Evolutionary conservation across 1,140 invertebrate species (phyloP), one percentile per base, ranked within the genome.

Genomic region (Nebria ingens): DNA sequence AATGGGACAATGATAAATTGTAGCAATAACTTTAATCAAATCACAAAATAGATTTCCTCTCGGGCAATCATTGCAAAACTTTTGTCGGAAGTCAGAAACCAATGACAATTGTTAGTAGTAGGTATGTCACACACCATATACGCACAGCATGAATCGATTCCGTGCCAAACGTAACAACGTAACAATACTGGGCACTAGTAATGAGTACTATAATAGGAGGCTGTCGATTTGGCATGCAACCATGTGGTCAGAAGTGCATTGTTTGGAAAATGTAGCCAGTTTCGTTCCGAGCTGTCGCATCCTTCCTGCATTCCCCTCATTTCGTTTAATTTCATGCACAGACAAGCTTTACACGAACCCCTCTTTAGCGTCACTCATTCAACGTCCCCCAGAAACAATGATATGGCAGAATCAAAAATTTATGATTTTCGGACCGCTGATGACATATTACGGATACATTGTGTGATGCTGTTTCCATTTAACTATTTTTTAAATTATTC

Each of bases 91-190:
- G 15, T 45, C 40, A 45, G 40, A 45, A 45, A 45, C 40, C 40
- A 45, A 45, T 45, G 40, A 45, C 40, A 45, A 45, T 45, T 45
- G 40, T n/a, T n/a, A n/a, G n/a, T n/a, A n/a, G n/a, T n/a, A n/a
- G n/a, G n/a, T 17, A 45, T 11, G 40, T 45, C 40, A 45, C 40
- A 45, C 40, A 17, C 40, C 40, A 45, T 45, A 45, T 12, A 45
- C 40, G 6, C 6, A 17, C 15, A 11, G 40, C 15, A 45, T 17
- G 40, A 45, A 45, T 6, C 6, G 17, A 12, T 9, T 45, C 17
- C 9, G 6, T 4, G 9, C 4, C 15, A 45, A 45, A 45, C 15
- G 6, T n/a, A n/a, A n/a, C 25, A n/a, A 34, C 25, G 25, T n/a
- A 34, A 34, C 25, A 34, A 34, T n/a, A 34, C 6, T n/a, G 25